These are phyloP conservation scores for Pan troglodytes DNA, from an alignment of 2,113 vertebrate species.

Conservation along the genomic window NHGRI_mPanTro3-v2.1_pri NC_086015.1:115887501-115888000, in stretches of 20 bases:
- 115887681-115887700: no score
- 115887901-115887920: neutral
- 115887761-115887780: neutral
- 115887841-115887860: conserved; percentile 38
- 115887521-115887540: no score
- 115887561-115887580: no score
- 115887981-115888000: neutral
- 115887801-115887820: conserved; percentile 30
- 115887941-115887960: neutral
- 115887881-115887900: conserved; percentile 36
- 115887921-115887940: neutral
- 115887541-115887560: no score
- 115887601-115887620: no score
- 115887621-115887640: no score
- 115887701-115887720: no score
- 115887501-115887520: no score
- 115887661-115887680: no score
- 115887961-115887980: neutral
- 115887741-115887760: neutral
- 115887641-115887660: no score
- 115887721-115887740: neutral
- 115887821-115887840: neutral
- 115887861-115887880: conserved; percentile 36
- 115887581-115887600: no score
- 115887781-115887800: conserved; percentile 5